phyloP scores from a whole-genome alignment of 2,797 vertebrate species.

The Naso thynnoides region DNA sequence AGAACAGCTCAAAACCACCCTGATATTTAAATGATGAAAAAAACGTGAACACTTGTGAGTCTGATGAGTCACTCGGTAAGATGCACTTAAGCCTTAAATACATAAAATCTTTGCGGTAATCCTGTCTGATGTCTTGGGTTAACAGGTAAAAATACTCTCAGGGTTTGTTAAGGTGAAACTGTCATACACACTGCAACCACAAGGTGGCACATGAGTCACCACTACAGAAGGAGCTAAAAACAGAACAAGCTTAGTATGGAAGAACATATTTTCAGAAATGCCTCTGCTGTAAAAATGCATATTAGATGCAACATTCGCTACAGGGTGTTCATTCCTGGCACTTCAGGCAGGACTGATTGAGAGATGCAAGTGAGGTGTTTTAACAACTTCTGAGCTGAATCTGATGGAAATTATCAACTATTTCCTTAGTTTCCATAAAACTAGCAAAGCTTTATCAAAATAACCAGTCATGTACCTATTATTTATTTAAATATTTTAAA shows the following conservation, averaged over 20 bases:
- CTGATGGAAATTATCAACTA: not conserved
- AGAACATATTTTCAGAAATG: slow-evolving; percentile 17
- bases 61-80: not conserved
- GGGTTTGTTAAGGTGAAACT: slow-evolving; percentile 54
- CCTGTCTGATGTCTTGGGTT: not conserved
- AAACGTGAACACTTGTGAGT: not conserved
- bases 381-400: not conserved
- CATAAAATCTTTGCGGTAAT: not conserved
- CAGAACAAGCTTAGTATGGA: slow-evolving; percentile 46
- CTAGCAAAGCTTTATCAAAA: not conserved
- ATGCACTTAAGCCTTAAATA: not conserved
- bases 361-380: not conserved
- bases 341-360: not conserved
- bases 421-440: not conserved
- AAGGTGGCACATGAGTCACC: slow-evolving; percentile 42
- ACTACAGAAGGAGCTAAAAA: slow-evolving; percentile 46
- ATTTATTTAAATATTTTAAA: not conserved
- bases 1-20: not conserved
- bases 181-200: slow-evolving; percentile 35
- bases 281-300: slow-evolving; percentile 8
- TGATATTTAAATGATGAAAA: not conserved
- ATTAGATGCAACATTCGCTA: not conserved
- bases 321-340: not conserved
- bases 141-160: slow-evolving; percentile 8
- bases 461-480: not conserved